phyloP scores from a whole-genome alignment of 2,113 vertebrate species.

The Cheilinus undulatus region DNA sequence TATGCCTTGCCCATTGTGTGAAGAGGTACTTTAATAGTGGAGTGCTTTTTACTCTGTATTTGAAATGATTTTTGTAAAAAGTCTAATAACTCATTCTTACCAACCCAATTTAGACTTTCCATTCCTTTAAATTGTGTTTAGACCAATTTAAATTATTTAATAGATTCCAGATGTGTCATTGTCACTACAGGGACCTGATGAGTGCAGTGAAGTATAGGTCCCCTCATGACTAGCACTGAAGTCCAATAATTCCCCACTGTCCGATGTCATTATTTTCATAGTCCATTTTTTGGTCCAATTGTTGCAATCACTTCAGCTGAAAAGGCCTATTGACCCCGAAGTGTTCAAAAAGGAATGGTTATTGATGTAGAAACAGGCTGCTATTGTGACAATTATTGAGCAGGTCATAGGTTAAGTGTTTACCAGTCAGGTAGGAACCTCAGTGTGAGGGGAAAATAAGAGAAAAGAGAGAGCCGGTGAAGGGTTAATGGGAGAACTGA shows the following conservation, averaged over 20 bases:
- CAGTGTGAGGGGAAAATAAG: background rate
- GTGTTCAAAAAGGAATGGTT: slow-evolving; percentile 21
- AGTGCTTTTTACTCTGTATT: too few species aligned
- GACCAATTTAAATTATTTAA: background rate
- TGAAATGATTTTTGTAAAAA: background rate
- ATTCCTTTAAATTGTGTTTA: background rate
- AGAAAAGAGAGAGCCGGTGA: too few species aligned
- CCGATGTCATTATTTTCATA: slow-evolving; percentile 50
- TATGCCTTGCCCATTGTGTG: too few species aligned
- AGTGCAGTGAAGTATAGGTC: background rate
- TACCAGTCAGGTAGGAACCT: slow-evolving; percentile 1
- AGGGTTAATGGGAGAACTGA: too few species aligned
- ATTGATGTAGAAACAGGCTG: slow-evolving; percentile 19
- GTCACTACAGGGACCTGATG: background rate
- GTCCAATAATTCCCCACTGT: slow-evolving; percentile 30
- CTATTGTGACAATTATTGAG: slow-evolving; percentile 6
- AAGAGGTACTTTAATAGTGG: too few species aligned
- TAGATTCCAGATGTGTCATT: background rate
- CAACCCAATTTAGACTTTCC: background rate
- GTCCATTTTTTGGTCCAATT: slow-evolving; percentile 45
- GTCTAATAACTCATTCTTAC: background rate
- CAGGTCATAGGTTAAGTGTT: slow-evolving; percentile 42
- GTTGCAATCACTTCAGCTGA: slow-evolving; percentile 36
- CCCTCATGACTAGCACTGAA: slow-evolving; percentile 17
- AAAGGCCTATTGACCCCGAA: slow-evolving; percentile 29